A percentile compares a stretch with the other conserved stretches of the same genome.
These are phyloP conservation scores for Zhengitettix transpicula DNA, from an alignment of 2,888 invertebrate species.

Conservation along the genomic window DNA sequence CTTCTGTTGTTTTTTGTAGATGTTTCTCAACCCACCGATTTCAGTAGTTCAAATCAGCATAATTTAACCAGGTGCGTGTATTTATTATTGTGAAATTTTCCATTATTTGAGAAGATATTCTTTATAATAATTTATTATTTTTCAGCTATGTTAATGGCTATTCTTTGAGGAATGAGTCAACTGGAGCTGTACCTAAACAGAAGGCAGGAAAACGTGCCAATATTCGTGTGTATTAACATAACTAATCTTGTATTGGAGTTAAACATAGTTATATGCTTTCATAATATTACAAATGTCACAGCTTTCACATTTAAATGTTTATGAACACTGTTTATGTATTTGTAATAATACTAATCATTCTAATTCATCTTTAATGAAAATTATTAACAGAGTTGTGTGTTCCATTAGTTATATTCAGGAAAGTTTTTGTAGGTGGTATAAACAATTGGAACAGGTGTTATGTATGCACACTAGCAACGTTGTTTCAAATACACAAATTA, in stretches of 20 bases:
- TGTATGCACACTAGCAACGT: no score
- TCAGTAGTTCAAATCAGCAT: no score
- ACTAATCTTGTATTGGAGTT: not conserved
- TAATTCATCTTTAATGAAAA: not conserved
- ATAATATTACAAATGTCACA: not conserved
- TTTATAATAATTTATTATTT: not conserved
- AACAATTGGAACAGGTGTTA: no score
- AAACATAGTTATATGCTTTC: not conserved
- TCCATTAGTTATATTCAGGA: not conserved
- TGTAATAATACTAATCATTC: not conserved
- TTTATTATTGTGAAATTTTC: no score
- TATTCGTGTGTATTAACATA: constrained; percentile 12
- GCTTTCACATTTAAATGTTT: not conserved
- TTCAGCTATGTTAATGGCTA: constrained; percentile 2
- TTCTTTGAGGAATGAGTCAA: not conserved
- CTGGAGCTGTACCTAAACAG: constrained; percentile 14
- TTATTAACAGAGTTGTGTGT: not conserved
- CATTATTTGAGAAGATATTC: no score
- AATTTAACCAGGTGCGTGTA: no score
- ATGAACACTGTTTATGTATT: not conserved
- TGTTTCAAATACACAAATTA: no score
- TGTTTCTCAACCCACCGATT: no score
- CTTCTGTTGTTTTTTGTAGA: no score
- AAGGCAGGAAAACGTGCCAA: constrained; percentile 13
- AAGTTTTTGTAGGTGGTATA: no score